These are phyloP conservation scores for Campylomormyrus tamandua DNA, from an alignment of 2,113 vertebrate genomes.

Conservation along the genomic window DNA sequence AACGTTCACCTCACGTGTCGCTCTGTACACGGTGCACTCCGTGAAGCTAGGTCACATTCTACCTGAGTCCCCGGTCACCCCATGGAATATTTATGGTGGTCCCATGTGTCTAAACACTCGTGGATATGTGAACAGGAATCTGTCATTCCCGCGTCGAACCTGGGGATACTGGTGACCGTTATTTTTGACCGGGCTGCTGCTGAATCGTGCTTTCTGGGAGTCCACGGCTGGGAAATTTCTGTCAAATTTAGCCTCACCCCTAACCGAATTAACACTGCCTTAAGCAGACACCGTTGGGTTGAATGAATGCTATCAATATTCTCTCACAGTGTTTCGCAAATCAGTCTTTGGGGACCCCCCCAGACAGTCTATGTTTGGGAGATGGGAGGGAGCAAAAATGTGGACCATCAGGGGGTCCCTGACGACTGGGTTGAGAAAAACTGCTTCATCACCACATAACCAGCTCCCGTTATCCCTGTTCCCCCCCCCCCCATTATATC, in stretches of 20 bases:
- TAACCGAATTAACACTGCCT: neutral
- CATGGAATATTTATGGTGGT: slow-evolving; percentile 1
- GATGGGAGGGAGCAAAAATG: neutral
- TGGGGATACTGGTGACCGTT: neutral
- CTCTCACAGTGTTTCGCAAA: neutral
- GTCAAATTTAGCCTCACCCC: neutral
- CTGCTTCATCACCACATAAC: neutral
- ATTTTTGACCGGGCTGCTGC: neutral
- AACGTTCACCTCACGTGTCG: neutral
- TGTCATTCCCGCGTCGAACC: neutral
- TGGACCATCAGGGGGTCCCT: neutral
- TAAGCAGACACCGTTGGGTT: neutral
- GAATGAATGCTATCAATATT: neutral
- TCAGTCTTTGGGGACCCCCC: neutral
- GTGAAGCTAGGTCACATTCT: neutral
- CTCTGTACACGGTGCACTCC: neutral
- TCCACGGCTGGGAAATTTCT: neutral
- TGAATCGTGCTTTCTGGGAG: neutral
- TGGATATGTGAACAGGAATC: neutral
- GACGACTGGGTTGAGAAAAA: neutral
- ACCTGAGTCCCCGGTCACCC: neutral
- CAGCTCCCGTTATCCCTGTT: neutral
- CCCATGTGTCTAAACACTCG: neutral
- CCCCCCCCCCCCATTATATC: neutral
- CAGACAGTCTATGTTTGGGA: neutral